These are phyloP conservation scores for Xenopus petersii DNA, from an alignment of 2,797 vertebrate species.

Conservation along the genomic window DNA sequence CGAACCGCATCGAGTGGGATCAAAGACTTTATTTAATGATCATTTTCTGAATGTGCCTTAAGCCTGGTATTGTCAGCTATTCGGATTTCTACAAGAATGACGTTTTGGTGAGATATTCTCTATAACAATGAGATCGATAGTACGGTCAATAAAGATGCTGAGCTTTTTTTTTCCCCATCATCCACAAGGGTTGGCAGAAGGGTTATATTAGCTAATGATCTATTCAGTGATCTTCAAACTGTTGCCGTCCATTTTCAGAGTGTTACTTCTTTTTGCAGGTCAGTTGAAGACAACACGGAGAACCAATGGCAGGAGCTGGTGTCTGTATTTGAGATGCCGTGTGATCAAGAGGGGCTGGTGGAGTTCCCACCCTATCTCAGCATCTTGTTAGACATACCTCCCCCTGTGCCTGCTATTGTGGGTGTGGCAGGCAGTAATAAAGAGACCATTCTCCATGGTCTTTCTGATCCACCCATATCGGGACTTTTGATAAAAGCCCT, in stretches of 20 bases:
- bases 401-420: slow-evolving; percentile 26
- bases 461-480: slow-evolving; percentile 27
- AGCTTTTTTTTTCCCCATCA: no score
- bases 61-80: no score
- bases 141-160: no score
- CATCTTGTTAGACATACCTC: slow-evolving; percentile 32
- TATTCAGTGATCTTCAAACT: no score
- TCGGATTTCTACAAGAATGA: no score
- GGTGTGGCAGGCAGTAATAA: slow-evolving; percentile 32
- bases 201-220: no score
- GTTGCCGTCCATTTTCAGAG: background rate
- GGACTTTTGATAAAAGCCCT: slow-evolving; percentile 34
- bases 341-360: slow-evolving; percentile 26
- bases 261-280: slow-evolving; percentile 31
- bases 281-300: background rate
- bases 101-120: no score
- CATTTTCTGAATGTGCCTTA: no score
- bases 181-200: no score
- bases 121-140: no score
- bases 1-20: no score
- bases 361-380: slow-evolving; percentile 33
- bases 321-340: slow-evolving; percentile 16
- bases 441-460: slow-evolving; percentile 9
- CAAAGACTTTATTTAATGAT: no score
- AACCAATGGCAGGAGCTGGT: slow-evolving; percentile 25